Conservation (phyloP, 2,797 vertebrate genomes). For the Girardinus metallicus region DNA sequence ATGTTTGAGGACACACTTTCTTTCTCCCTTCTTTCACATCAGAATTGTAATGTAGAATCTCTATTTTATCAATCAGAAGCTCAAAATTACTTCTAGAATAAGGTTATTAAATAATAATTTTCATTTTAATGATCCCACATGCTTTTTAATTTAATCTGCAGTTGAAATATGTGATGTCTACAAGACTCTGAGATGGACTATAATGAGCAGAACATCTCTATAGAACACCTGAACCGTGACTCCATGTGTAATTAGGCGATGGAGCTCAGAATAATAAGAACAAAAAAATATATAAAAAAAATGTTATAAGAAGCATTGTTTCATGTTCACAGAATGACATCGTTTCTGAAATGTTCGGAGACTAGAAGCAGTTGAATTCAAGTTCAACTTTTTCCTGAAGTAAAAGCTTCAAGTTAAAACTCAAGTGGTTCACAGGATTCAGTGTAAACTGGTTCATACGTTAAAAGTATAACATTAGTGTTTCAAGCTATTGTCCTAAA, state of each 20-base stretch:
- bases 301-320: background rate
- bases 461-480: background rate
- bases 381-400: background rate
- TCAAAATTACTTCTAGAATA: conserved; percentile 28
- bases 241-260: background rate
- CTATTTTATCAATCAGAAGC: conserved; percentile 19
- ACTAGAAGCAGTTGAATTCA: no score
- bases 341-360: no score
- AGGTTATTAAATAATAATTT: background rate
- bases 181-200: background rate
- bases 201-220: background rate
- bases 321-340: background rate
- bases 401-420: background rate
- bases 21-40: conserved; percentile 23
- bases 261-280: background rate
- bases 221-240: background rate
- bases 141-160: background rate
- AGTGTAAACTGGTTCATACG: background rate
- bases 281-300: background rate
- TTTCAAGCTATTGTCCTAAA: background rate
- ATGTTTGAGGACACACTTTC: conserved; percentile 5
- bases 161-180: background rate
- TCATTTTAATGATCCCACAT: background rate
- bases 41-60: conserved; percentile 17
- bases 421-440: background rate